phyloP scores from a whole-genome alignment of 1,140 invertebrate genomes.

The Polypedilum vanderplanki region DNA sequence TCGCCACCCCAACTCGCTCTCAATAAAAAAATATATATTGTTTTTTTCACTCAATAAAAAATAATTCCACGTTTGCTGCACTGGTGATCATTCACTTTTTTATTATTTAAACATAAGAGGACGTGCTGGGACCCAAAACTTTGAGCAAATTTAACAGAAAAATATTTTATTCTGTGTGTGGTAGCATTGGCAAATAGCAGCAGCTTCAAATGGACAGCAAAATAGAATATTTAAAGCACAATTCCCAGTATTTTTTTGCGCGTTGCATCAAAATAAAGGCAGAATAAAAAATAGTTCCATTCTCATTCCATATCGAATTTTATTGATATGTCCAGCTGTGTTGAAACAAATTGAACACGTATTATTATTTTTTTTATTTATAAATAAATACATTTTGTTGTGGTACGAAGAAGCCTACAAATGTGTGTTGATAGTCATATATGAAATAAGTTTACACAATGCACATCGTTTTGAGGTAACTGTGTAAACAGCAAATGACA shows the following conservation, averaged over 20 bases:
- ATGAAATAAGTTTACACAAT: constrained; percentile 23
- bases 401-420: not conserved
- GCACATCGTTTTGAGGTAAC: constrained; percentile 15
- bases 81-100: constrained; percentile 21
- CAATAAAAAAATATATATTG: not conserved
- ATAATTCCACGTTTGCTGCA: constrained; percentile 25
- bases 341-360: constrained; percentile 27
- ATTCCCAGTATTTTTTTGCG: not conserved
- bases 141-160: not conserved
- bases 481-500: not conserved
- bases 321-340: constrained; percentile 28
- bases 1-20: not conserved
- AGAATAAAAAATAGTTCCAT: not conserved
- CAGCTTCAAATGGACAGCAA: not conserved
- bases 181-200: not conserved
- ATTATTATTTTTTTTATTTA: not conserved
- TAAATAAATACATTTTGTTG: not conserved
- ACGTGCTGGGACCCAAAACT: not conserved
- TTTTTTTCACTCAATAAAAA: constrained; percentile 25
- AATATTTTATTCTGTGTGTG: not conserved
- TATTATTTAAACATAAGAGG: constrained; percentile 25
- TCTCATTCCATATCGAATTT: not conserved
- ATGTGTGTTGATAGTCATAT: not conserved
- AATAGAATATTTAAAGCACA: constrained; percentile 9
- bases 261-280: constrained; percentile 19